Evolutionary conservation across 64 coral and sea anemone genomes (phyloP).

Genomic region (Montipora sp.): DNA sequence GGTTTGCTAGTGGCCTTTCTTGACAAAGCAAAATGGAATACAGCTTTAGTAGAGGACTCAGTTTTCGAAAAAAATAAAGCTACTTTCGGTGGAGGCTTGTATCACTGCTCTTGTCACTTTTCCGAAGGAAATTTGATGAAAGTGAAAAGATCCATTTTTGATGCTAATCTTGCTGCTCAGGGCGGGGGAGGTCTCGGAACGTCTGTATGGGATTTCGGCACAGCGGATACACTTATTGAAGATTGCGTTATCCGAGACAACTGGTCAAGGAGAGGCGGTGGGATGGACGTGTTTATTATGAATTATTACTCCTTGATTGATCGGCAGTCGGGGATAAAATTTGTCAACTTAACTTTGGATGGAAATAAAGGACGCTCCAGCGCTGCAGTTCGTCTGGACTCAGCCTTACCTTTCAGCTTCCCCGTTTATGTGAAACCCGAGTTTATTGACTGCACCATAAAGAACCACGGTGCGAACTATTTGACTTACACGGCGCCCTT

Average conservation of each 20-base stretch:
- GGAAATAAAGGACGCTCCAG: not conserved
- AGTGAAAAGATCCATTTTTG: constrained; percentile 24
- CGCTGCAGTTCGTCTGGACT: constrained; percentile 59
- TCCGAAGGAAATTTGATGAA: constrained; percentile 52
- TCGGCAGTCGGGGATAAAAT: not conserved
- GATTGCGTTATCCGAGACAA: constrained; percentile 61
- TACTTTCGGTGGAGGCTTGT: constrained; percentile 80
- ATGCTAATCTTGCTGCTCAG: constrained; percentile 53
- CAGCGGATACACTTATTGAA: constrained; percentile 11
- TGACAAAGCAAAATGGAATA: not conserved
- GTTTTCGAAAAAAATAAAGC: constrained; percentile 24
- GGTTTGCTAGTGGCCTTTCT: not conserved
- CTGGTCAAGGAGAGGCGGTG: constrained; percentile 66
- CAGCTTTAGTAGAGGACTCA: not conserved
- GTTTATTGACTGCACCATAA: constrained; percentile 71
- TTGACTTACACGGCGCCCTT: constrained; percentile 44
- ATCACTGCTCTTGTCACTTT: not conserved
- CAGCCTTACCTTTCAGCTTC: constrained; percentile 59
- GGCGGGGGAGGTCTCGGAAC: constrained; percentile 61
- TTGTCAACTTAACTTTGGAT: constrained; percentile 30
- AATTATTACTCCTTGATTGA: not conserved
- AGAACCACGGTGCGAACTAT: constrained; percentile 17
- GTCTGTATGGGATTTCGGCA: constrained; percentile 45
- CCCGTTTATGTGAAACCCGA: constrained; percentile 40
- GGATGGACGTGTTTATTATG: constrained; percentile 71